A percentile compares a stretch with the other conserved stretches of the same genome.
phyloP scores from a whole-genome alignment of 2,113 vertebrate genomes.

The Petaurus breviceps region DNA sequence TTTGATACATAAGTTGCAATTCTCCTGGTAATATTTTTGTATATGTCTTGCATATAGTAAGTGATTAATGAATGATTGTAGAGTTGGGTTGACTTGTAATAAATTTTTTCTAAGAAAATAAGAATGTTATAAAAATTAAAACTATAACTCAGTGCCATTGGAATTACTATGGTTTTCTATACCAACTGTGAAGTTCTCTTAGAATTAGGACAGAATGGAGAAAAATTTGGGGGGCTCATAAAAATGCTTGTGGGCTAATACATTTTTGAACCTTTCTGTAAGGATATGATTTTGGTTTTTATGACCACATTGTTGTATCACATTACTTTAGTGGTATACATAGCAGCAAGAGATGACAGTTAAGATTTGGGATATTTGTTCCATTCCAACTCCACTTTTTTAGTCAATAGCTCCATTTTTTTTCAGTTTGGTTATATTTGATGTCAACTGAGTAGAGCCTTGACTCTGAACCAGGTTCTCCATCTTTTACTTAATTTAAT shows the following conservation, averaged over 20 bases:
- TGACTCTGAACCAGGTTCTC: slow-evolving; percentile 12
- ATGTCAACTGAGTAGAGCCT: slow-evolving; percentile 24
- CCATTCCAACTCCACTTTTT: neutral
- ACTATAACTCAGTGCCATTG: neutral
- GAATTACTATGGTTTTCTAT: slow-evolving; percentile 12
- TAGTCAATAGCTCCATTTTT: neutral
- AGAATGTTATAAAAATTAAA: slow-evolving; percentile 45
- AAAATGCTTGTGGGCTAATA: slow-evolving; percentile 11
- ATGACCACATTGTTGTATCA: slow-evolving; percentile 44
- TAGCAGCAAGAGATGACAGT: slow-evolving; percentile 2
- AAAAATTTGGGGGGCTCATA: slow-evolving; percentile 30
- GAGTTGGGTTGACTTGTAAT: neutral
- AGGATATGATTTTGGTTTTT: slow-evolving; percentile 31
- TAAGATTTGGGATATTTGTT: slow-evolving; percentile 28
- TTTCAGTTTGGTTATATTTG: slow-evolving; percentile 51
- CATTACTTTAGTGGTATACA: slow-evolving; percentile 17
- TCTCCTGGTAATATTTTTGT: neutral
- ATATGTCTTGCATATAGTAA: neutral
- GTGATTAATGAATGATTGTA: neutral
- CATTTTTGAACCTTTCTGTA: slow-evolving; percentile 29
- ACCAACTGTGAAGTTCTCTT: neutral
- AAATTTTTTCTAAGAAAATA: slow-evolving; percentile 15
- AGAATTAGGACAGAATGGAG: slow-evolving; percentile 14
- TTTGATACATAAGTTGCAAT: neutral
- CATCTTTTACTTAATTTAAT: slow-evolving; percentile 1